These are phyloP conservation scores for Eutolmus rufibarbis DNA, from an alignment of 2,888 invertebrate genomes.

Conservation along the genomic window DNA sequence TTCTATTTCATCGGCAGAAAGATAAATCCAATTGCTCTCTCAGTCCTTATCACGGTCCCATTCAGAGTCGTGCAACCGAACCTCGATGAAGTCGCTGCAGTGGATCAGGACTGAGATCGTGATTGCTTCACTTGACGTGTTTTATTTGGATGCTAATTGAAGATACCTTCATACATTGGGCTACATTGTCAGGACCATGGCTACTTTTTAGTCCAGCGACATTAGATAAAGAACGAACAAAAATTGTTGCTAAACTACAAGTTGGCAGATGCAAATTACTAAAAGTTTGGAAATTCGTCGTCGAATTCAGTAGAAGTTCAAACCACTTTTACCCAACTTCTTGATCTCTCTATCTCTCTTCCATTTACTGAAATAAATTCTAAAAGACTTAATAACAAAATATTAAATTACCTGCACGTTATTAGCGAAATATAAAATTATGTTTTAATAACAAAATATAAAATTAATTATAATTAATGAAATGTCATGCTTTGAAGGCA, in stretches of 20 bases:
- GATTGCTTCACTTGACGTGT: neutral
- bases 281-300: neutral
- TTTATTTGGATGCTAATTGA: neutral
- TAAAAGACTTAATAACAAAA: too few species aligned
- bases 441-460: too few species aligned
- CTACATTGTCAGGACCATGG: neutral
- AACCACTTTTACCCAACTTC: too few species aligned
- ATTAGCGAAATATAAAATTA: too few species aligned
- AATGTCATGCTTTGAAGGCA: too few species aligned
- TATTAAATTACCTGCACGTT: too few species aligned
- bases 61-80: neutral
- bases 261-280: neutral
- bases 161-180: neutral
- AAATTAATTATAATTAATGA: too few species aligned
- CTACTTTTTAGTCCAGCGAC: neutral
- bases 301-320: too few species aligned
- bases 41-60: neutral
- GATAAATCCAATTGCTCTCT: constrained; percentile 21
- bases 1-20: neutral
- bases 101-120: neutral
- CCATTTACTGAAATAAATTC: too few species aligned
- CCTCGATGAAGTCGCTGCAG: neutral
- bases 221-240: neutral
- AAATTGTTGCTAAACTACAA: too few species aligned
- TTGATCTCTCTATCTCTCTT: too few species aligned